These are phyloP conservation scores for Danio choprae DNA, from an alignment of 2,797 vertebrate genomes.

Conservation along the genomic window DNA sequence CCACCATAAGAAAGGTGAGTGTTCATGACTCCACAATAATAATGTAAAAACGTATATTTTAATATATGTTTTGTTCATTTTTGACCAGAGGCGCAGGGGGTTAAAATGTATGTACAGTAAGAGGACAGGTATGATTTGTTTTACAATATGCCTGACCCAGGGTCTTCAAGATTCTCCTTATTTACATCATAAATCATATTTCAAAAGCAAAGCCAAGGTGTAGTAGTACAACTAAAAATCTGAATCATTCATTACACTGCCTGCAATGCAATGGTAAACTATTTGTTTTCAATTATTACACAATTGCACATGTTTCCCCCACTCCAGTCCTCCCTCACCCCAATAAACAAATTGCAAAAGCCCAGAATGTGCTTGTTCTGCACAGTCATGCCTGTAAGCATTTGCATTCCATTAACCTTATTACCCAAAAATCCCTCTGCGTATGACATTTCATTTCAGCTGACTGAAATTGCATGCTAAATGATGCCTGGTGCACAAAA, in stretches of 20 bases:
- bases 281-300: conserved; percentile 7
- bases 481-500: conserved; percentile 36
- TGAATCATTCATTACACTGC: background rate
- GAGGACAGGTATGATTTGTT: no score
- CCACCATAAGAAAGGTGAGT: no score
- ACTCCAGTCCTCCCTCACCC: background rate
- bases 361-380: conserved; percentile 26
- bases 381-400: conserved; percentile 44
- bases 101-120: no score
- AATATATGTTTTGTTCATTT: no score
- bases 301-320: background rate
- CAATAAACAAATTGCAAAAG: conserved; percentile 13
- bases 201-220: background rate
- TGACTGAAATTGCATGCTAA: conserved; percentile 47
- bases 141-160: conserved; percentile 12
- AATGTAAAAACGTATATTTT: no score
- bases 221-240: no score
- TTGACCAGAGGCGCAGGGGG: no score
- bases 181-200: conserved; percentile 8
- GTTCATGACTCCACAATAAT: no score
- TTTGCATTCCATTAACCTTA: conserved; percentile 57
- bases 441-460: conserved; percentile 52
- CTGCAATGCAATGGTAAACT: conserved; percentile 5
- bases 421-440: conserved; percentile 45
- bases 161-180: background rate